These are phyloP conservation scores for Urocolius indicus DNA, from an alignment of 2,113 vertebrate genomes.

Conservation along the genomic window DNA sequence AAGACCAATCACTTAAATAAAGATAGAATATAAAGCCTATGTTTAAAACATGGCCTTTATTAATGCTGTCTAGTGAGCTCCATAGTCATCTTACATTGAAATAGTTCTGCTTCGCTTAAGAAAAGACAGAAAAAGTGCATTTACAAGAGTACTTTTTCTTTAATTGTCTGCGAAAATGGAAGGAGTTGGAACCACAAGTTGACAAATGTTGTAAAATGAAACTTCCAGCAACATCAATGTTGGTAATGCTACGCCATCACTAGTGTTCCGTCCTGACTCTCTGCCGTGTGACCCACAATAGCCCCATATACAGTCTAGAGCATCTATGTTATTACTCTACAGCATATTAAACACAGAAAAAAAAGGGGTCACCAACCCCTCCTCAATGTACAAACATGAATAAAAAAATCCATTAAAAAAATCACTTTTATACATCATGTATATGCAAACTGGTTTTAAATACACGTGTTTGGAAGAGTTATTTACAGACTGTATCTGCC, in stretches of 20 bases:
- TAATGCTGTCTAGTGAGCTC: slow-evolving; percentile 86
- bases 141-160: slow-evolving; percentile 87
- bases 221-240: slow-evolving; percentile 78
- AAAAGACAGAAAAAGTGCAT: slow-evolving; percentile 87
- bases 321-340: slow-evolving; percentile 83
- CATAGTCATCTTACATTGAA: slow-evolving; percentile 87
- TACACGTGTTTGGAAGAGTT: slow-evolving; percentile 88
- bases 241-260: slow-evolving; percentile 77
- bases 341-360: slow-evolving; percentile 89
- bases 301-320: slow-evolving; percentile 83
- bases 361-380: slow-evolving; percentile 72
- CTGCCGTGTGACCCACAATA: slow-evolving; percentile 76
- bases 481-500: slow-evolving; percentile 87
- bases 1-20: slow-evolving; percentile 73
- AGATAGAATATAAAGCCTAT: slow-evolving; percentile 80
- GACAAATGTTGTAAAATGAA: slow-evolving; percentile 82
- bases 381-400: slow-evolving; percentile 92
- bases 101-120: slow-evolving; percentile 88
- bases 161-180: slow-evolving; percentile 84
- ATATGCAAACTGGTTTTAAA: slow-evolving; percentile 93
- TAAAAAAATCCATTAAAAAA: slow-evolving; percentile 95
- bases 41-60: slow-evolving; percentile 95
- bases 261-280: slow-evolving; percentile 76
- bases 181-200: slow-evolving; percentile 82
- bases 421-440: slow-evolving; percentile 92